Conservation (phyloP, 1,140 invertebrate species). For the Muscidifurax raptorellus region DNA sequence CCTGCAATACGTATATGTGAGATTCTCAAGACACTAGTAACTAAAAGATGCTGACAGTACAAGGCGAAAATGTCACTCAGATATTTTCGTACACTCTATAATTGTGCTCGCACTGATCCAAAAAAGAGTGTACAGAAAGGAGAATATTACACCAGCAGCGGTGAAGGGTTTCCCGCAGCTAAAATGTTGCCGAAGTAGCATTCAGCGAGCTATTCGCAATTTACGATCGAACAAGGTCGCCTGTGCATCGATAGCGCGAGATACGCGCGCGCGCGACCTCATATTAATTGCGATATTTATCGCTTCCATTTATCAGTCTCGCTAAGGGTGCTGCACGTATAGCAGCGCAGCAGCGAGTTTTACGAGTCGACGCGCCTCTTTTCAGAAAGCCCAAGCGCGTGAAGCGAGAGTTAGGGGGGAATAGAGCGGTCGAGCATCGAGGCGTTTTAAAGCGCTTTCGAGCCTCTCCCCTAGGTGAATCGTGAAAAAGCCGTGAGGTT, state of each 20-base stretch:
- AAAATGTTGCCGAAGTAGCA: conserved; percentile 17
- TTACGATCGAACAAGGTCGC: conserved; percentile 51
- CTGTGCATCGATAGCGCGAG: conserved; percentile 18
- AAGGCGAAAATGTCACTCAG: too few relatives aligned
- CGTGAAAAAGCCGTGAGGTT: conserved; percentile 29
- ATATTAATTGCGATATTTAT: conserved; percentile 56
- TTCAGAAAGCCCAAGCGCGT: not conserved
- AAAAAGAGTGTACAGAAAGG: not conserved
- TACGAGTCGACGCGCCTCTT: conserved; percentile 17
- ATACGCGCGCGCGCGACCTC: not conserved
- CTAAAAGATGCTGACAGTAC: too few relatives aligned
- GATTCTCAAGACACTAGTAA: too few relatives aligned
- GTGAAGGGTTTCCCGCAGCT: not conserved
- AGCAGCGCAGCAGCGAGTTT: not conserved
- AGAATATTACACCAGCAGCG: not conserved
- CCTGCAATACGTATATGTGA: too few relatives aligned
- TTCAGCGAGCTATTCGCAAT: conserved; percentile 39
- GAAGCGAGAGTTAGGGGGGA: conserved; percentile 31
- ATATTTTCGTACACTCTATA: not conserved
- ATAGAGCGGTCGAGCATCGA: not conserved
- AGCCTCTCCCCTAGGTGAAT: not conserved
- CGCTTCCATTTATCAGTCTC: conserved; percentile 44
- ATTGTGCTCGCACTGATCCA: not conserved
- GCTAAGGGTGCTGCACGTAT: not conserved
- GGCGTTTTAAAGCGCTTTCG: not conserved